Conservation (phyloP, 2,797 vertebrate genomes). For the Sebastiscus tertius region DNA sequence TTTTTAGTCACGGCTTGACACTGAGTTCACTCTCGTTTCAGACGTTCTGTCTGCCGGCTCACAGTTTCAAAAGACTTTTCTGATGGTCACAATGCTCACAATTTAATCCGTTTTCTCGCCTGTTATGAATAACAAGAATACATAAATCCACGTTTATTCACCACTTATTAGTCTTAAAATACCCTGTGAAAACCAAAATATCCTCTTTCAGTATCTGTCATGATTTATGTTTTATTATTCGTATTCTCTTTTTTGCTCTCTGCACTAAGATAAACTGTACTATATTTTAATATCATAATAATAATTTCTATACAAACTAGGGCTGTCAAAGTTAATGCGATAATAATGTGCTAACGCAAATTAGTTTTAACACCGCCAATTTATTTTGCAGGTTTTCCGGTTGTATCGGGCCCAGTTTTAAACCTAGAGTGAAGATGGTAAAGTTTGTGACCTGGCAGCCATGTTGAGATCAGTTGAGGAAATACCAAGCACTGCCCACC, state of each 20-base stretch:
- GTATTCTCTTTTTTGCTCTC: background rate
- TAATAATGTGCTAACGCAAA: too few relatives aligned
- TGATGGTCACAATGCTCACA: background rate
- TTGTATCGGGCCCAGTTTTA: too few relatives aligned
- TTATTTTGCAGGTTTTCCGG: too few relatives aligned
- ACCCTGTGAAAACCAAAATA: background rate
- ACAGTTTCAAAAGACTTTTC: slow-evolving; percentile 12
- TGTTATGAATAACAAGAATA: background rate
- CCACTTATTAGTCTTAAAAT: background rate
- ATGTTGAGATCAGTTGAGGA: too few relatives aligned
- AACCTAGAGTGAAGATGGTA: too few relatives aligned
- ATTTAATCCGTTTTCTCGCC: background rate
- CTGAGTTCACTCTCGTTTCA: background rate
- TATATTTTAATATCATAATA: background rate
- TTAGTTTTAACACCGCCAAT: too few relatives aligned
- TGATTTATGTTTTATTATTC: background rate
- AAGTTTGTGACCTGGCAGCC: too few relatives aligned
- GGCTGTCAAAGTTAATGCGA: too few relatives aligned
- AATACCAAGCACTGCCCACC: too few relatives aligned
- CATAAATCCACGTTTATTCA: background rate
- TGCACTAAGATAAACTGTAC: background rate
- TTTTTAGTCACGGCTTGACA: background rate
- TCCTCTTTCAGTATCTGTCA: background rate
- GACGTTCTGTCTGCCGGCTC: background rate
- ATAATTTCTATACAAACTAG: background rate